Evolutionary conservation across 2,797 vertebrate genomes (phyloP).

Genomic region (Gallinago nigripennis): DNA sequence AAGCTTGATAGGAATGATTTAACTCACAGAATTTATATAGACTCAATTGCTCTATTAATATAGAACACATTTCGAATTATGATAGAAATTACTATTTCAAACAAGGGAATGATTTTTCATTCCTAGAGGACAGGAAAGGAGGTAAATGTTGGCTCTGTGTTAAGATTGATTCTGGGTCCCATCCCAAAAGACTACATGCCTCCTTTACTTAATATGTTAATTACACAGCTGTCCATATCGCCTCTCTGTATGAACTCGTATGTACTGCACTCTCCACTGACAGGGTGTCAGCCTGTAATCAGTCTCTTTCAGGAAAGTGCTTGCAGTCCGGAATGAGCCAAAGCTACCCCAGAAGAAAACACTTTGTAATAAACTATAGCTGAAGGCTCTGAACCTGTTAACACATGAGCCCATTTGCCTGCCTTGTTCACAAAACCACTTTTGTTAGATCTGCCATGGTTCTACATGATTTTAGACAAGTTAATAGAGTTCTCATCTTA

Average conservation of each 20-base stretch:
- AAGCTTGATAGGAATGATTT: not conserved
- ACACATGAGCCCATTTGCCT: fast-evolving
- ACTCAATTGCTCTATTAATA: not conserved
- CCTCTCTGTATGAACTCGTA: not conserved
- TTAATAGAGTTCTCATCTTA: not conserved
- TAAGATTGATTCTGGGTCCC: not conserved
- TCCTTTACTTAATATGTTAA: not conserved
- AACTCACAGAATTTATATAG: not conserved
- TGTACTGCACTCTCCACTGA: not conserved
- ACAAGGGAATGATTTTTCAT: not conserved
- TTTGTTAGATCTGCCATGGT: not conserved
- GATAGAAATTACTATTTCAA: not conserved
- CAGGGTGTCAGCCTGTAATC: not conserved
- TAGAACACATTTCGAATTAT: not conserved
- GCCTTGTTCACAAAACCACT: not conserved
- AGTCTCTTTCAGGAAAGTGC: not conserved
- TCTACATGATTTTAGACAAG: not conserved
- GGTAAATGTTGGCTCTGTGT: not conserved
- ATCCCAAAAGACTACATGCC: not conserved
- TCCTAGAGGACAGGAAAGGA: not conserved
- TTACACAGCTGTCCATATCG: not conserved
- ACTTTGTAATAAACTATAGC: not conserved
- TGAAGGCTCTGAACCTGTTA: not conserved
- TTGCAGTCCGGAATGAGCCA: not conserved
- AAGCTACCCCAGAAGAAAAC: not conserved